Percentiles rank a stretch among this genome's conserved stretches.
Evolutionary conservation across 2,888 invertebrate species (phyloP).

Genomic region (Periphyllus acericola): DNA sequence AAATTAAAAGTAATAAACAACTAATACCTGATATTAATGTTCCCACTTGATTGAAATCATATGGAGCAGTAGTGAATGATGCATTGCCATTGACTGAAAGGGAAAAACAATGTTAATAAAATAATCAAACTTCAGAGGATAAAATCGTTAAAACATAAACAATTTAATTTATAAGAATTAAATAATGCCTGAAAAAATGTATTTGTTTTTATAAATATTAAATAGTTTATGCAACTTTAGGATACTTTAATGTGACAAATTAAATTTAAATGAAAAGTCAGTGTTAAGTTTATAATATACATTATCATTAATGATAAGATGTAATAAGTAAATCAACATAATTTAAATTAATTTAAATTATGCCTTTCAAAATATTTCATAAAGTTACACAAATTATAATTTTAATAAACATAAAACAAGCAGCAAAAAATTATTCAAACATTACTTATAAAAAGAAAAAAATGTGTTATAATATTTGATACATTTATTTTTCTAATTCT

Average conservation of each 20-base stretch:
- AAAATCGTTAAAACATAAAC: background rate
- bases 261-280: background rate
- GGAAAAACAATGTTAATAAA: conserved; percentile 57
- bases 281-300: too few species aligned
- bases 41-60: conserved; percentile 87
- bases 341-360: background rate
- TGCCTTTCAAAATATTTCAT: background rate
- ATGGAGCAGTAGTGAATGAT: conserved; percentile 76
- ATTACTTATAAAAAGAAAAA: background rate
- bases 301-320: background rate
- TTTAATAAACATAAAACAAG: conserved; percentile 40
- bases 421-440: conserved; percentile 33
- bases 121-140: conserved; percentile 1
- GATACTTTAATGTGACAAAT: background rate
- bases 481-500: background rate
- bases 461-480: background rate
- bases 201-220: conserved; percentile 33
- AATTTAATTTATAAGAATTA: conserved; percentile 2
- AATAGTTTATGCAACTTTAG: conserved; percentile 50
- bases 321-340: background rate
- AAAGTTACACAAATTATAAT: conserved; percentile 48
- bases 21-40: conserved; percentile 81
- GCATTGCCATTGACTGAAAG: conserved; percentile 63
- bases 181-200: conserved; percentile 40
- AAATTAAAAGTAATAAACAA: background rate